Evolutionary conservation across 2,113 vertebrate species (phyloP).

Genomic region (Oriolus oriolus): DNA sequence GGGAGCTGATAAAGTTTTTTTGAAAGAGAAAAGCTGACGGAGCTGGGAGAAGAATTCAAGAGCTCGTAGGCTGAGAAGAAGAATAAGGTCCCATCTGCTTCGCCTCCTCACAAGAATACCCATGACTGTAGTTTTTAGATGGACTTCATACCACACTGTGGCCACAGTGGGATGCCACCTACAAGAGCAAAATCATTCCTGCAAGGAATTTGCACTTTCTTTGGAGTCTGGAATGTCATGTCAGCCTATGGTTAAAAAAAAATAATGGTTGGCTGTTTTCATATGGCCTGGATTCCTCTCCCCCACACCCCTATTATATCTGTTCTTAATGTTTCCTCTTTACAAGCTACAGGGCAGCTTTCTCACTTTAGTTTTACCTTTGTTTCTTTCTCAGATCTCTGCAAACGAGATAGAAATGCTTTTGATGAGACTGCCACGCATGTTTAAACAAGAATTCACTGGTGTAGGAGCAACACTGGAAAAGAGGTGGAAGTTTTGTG

Average conservation of each 20-base stretch:
- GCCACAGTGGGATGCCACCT: neutral
- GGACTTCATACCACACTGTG: neutral
- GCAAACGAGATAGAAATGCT: slow-evolving; percentile 89
- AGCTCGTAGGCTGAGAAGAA: neutral
- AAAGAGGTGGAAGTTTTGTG: slow-evolving; percentile 96
- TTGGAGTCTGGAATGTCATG: neutral
- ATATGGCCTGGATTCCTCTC: neutral
- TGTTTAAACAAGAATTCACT: slow-evolving; percentile 96
- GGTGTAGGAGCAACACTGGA: slow-evolving; percentile 94
- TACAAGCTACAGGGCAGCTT: neutral
- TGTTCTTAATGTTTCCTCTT: neutral
- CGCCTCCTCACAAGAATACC: neutral
- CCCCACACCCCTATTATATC: rapidly evolving
- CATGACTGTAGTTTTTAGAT: neutral
- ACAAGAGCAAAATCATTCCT: neutral
- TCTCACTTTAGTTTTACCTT: slow-evolving; percentile 8
- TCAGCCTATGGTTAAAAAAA: neutral
- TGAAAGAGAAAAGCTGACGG: neutral
- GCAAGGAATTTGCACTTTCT: neutral
- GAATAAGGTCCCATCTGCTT: neutral
- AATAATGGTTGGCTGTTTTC: neutral
- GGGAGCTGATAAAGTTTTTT: neutral
- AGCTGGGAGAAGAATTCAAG: neutral
- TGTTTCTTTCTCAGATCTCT: slow-evolving; percentile 79
- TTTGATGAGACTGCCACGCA: slow-evolving; percentile 85